Base-by-base conservation (phyloP, 2,113 vertebrate species). In the Fregata magnificens region DNA sequence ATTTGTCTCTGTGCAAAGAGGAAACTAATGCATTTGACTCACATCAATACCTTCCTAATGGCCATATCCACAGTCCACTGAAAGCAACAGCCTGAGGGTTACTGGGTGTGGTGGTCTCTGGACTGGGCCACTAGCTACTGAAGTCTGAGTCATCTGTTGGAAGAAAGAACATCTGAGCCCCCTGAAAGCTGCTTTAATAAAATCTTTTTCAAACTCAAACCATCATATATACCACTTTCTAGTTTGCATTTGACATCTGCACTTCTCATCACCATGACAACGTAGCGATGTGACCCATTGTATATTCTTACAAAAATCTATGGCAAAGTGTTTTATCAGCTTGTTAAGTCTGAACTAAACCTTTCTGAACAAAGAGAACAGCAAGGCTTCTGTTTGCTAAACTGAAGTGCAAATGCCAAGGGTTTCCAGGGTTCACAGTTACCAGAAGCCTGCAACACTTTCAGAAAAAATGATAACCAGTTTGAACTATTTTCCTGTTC, bases 231-330 rank as follows among this genome's bases (percentile, higher is more conserved):
- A 49, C 36, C 65, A 80, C 70, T 80, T 88, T n/a, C 72, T 88
- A 24, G 40, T 86, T 95, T 94, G 73, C 71, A 34, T 69, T 89
- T 93, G 94, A 93, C 71, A 88, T 77, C 52, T 62, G 70, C 74
- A 47, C 78, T 76, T 96, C 52, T 76, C 50, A 90, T 98, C 90
- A 90, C 97, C 96, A 97, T 96, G 96, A 96, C 96, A 98, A 97
- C 85, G 1, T 34, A 84, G 53, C 18, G 8, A 84, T 90, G 66
- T 95, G 84, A 96, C 93, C 86, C 86, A 74, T 53, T 1, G 0
- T 42, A 56, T 49, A 76, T 56, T 83, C 55, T 71, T 61, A 72
- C 17, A 66, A 83, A 95, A 96, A 91, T 56, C 63, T 77, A 45
- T n/a, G 69, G 34, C 20, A 40, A 77, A 55, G 21, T 71, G 47